These are phyloP conservation scores for Saturnia pavonia DNA, from an alignment of 2,888 invertebrate species.

Conservation along the genomic window DNA sequence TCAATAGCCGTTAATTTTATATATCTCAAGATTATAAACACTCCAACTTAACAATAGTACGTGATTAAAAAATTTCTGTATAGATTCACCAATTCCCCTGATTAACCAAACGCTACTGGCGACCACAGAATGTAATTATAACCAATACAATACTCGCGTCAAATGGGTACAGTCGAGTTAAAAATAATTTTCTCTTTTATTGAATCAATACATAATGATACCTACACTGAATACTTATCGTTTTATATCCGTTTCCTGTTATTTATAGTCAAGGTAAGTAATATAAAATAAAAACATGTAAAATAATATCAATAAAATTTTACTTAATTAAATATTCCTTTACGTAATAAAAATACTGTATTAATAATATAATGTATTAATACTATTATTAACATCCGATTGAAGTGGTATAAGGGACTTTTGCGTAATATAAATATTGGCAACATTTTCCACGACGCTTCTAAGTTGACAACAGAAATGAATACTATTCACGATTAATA, in stretches of 20 bases:
- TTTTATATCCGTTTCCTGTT: too few species aligned
- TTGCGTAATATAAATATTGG: too few species aligned
- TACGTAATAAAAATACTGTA: too few species aligned
- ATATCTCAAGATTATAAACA: background rate
- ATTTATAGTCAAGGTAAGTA: background rate
- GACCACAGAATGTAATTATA: conserved; percentile 53
- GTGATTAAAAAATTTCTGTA: background rate
- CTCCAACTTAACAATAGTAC: background rate
- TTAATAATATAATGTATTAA: too few species aligned
- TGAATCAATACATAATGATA: background rate
- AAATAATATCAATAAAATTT: background rate
- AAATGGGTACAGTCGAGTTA: conserved; percentile 33
- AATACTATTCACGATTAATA: too few species aligned
- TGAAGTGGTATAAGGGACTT: too few species aligned
- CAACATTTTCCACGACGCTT: too few species aligned
- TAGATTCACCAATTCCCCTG: conserved; percentile 23
- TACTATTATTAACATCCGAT: too few species aligned
- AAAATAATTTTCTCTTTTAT: conserved; percentile 25
- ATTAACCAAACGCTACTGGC: conserved; percentile 43
- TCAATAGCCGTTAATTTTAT: background rate
- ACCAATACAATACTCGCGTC: conserved; percentile 30
- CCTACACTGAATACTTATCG: background rate
- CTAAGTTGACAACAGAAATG: too few species aligned
- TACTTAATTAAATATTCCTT: background rate
- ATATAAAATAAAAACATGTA: background rate